Evolutionary conservation across 2,888 invertebrate species (phyloP).

Genomic region (Coenonympha arcania): DNA sequence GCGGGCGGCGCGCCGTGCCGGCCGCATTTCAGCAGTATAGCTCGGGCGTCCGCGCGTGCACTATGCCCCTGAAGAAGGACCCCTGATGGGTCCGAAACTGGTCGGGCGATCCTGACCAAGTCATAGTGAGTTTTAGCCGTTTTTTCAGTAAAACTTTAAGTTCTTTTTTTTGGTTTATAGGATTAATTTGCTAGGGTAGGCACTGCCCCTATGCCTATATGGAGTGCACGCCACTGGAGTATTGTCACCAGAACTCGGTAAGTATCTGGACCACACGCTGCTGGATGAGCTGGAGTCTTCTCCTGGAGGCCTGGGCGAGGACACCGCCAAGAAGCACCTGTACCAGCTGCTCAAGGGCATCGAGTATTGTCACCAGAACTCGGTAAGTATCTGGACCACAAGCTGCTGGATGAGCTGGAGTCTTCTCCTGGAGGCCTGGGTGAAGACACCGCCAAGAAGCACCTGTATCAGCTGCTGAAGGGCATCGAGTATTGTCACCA

Average conservation of each 20-base stretch:
- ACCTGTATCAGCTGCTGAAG: slow-evolving; percentile 85
- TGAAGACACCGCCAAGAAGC: slow-evolving; percentile 80
- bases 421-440: slow-evolving; percentile 81
- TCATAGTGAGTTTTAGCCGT: too few species aligned
- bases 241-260: slow-evolving; percentile 76
- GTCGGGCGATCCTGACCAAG: too few species aligned
- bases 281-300: slow-evolving; percentile 86
- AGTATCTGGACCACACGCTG: slow-evolving; percentile 77
- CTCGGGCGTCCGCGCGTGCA: too few species aligned
- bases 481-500: slow-evolving; percentile 87
- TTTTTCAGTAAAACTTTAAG: too few species aligned
- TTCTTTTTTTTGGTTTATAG: too few species aligned
- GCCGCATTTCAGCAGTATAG: too few species aligned
- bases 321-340: slow-evolving; percentile 81
- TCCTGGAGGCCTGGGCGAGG: slow-evolving; percentile 81
- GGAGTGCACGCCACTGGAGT: too few species aligned
- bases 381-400: slow-evolving; percentile 91
- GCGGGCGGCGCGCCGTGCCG: too few species aligned
- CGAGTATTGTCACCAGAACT: slow-evolving; percentile 87
- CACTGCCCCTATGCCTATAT: too few species aligned
- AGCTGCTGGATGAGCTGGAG: slow-evolving; percentile 88
- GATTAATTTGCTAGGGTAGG: too few species aligned
- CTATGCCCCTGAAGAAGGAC: too few species aligned
- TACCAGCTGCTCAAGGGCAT: slow-evolving; percentile 87
- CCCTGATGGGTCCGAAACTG: too few species aligned